A percentile compares a stretch with the other conserved stretches of the same genome.
Evolutionary conservation across 1,140 invertebrate genomes (phyloP).

Genomic region (Xylocopa sonorina): DNA sequence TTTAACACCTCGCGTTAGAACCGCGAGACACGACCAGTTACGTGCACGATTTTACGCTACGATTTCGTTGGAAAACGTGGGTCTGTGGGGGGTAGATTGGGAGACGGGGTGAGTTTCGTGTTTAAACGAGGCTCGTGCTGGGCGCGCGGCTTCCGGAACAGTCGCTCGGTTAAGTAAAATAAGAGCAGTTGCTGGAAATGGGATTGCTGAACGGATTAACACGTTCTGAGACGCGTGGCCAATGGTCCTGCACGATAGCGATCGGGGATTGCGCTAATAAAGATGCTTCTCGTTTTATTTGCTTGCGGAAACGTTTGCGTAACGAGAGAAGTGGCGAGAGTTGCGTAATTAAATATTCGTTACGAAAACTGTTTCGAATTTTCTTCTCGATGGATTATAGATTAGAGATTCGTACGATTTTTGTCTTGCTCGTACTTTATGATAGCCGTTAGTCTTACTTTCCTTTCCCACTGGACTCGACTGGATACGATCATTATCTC

Average conservation of each 20-base stretch:
- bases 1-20: constrained; percentile 72
- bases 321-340: too few relatives aligned
- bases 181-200: neutral
- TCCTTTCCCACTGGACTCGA: neutral
- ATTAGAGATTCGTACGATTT: too few relatives aligned
- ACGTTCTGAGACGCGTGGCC: neutral
- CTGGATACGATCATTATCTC: constrained; percentile 5
- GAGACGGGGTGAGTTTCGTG: neutral
- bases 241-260: too few relatives aligned
- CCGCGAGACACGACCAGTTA: too few relatives aligned
- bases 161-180: neutral
- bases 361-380: too few relatives aligned
- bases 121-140: neutral
- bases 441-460: constrained; percentile 7
- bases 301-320: too few relatives aligned
- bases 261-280: too few relatives aligned
- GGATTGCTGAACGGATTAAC: neutral
- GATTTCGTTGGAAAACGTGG: neutral
- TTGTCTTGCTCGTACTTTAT: too few relatives aligned
- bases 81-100: constrained; percentile 19
- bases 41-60: too few relatives aligned
- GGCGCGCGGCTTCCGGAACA: neutral
- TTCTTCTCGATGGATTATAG: too few relatives aligned
- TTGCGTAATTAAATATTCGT: too few relatives aligned
- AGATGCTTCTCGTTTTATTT: too few relatives aligned